Percentiles rank a stretch among this genome's conserved stretches.
Conservation (phyloP, 2,113 vertebrate genomes). For the Sebastes fasciatus region DNA sequence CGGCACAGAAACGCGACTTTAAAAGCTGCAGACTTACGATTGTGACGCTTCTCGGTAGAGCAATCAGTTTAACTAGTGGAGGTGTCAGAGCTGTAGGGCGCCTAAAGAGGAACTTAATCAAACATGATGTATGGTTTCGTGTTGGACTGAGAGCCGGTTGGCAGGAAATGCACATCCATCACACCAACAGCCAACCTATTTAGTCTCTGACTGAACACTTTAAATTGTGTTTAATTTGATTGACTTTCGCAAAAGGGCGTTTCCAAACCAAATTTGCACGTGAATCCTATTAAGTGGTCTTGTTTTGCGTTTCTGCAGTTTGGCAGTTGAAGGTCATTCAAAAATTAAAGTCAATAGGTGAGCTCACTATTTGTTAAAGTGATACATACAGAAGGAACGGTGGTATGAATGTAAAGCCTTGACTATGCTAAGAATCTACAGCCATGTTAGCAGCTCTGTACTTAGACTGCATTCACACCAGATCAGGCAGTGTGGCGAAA, state of each 20-base stretch:
- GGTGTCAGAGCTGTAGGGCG: slow-evolving; percentile 73
- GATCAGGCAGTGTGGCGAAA: too few relatives aligned
- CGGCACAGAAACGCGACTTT: slow-evolving; percentile 75
- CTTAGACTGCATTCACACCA: neutral
- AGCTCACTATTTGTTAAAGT: neutral
- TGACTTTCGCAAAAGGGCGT: slow-evolving; percentile 73
- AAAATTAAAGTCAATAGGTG: neutral
- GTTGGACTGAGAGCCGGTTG: slow-evolving; percentile 73
- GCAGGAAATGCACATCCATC: slow-evolving; percentile 84
- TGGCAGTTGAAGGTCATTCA: slow-evolving; percentile 66
- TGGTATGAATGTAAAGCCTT: neutral
- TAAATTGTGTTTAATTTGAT: slow-evolving; percentile 79
- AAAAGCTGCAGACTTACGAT: slow-evolving; percentile 72
- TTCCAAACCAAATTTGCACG: slow-evolving; percentile 69
- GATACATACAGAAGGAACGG: neutral
- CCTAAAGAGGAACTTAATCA: slow-evolving; percentile 85
- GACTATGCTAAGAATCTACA: neutral
- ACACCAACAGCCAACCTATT: slow-evolving; percentile 82
- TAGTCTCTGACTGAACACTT: slow-evolving; percentile 77
- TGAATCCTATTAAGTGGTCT: slow-evolving; percentile 29
- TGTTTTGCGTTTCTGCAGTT: slow-evolving; percentile 43
- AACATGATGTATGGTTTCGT: slow-evolving; percentile 88
- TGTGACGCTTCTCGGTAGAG: slow-evolving; percentile 66
- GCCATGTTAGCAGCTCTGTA: neutral
- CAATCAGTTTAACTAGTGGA: slow-evolving; percentile 78